Conservation (phyloP, 2,113 vertebrate genomes). For the Circaetus gallicus region DNA sequence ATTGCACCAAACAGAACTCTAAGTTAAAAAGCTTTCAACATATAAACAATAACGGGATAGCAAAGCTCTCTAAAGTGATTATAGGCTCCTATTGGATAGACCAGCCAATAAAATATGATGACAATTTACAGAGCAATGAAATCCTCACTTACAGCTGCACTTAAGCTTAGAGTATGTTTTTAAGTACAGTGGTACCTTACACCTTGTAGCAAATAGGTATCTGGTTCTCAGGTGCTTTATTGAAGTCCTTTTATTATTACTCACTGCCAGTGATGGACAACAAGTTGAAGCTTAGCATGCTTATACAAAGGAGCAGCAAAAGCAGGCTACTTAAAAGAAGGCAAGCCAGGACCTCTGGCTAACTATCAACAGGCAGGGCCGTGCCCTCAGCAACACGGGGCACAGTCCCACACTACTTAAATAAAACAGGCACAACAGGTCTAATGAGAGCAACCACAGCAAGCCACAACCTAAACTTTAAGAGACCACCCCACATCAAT, state of each 20-base stretch:
- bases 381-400: accelerated
- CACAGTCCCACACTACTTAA: background rate
- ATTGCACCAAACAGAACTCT: background rate
- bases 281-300: accelerated
- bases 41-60: background rate
- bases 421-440: background rate
- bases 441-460: background rate
- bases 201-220: accelerated
- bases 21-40: background rate
- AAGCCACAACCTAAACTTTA: background rate
- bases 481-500: too few species aligned
- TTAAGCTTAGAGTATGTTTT: background rate
- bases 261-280: background rate
- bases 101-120: background rate
- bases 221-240: background rate
- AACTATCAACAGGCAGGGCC: background rate
- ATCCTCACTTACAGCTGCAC: background rate
- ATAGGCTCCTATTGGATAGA: background rate
- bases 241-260: background rate
- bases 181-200: background rate
- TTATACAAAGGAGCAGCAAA: background rate
- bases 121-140: background rate
- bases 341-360: background rate
- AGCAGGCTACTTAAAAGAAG: too few species aligned
- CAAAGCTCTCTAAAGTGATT: background rate